Evolutionary conservation across 2,888 invertebrate species (phyloP).

Genomic region (Drosophila quinaria): DNA sequence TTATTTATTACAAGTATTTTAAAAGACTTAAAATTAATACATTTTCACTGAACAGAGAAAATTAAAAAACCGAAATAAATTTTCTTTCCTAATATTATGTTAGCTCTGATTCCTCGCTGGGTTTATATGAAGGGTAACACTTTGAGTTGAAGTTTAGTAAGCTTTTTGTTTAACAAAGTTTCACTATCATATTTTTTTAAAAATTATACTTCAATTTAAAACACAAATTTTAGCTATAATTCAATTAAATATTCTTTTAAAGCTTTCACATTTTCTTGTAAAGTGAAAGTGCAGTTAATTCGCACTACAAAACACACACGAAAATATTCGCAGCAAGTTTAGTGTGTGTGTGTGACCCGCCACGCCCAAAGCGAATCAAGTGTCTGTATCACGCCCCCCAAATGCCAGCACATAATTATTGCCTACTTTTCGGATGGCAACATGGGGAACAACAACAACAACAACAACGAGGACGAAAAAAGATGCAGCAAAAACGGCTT

Average conservation of each 20-base stretch:
- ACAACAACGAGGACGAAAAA: neutral
- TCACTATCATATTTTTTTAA: neutral
- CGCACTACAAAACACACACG: neutral
- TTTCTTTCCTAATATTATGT: too few species aligned
- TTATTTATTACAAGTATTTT: too few species aligned
- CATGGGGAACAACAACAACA: neutral
- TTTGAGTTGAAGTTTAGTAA: neutral
- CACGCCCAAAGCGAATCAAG: constrained; percentile 12
- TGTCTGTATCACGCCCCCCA: constrained; percentile 24
- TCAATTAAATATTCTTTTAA: neutral
- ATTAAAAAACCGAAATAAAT: too few species aligned
- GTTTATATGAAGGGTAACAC: too few species aligned
- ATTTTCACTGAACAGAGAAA: too few species aligned
- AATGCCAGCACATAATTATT: constrained; percentile 70
- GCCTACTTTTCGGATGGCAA: constrained; percentile 60
- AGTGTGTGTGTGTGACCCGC: constrained; percentile 3
- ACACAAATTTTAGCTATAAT: neutral
- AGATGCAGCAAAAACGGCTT: constrained; percentile 56
- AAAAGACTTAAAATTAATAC: too few species aligned
- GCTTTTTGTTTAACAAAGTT: neutral
- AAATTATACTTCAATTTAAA: neutral
- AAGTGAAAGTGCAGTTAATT: constrained; percentile 25
- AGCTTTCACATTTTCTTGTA: constrained; percentile 1
- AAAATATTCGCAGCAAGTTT: constrained; percentile 2
- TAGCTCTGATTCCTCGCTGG: neutral